Evolutionary conservation across 2,888 invertebrate genomes (phyloP).

Genomic region (Exephanes ischioxanthus): DNA sequence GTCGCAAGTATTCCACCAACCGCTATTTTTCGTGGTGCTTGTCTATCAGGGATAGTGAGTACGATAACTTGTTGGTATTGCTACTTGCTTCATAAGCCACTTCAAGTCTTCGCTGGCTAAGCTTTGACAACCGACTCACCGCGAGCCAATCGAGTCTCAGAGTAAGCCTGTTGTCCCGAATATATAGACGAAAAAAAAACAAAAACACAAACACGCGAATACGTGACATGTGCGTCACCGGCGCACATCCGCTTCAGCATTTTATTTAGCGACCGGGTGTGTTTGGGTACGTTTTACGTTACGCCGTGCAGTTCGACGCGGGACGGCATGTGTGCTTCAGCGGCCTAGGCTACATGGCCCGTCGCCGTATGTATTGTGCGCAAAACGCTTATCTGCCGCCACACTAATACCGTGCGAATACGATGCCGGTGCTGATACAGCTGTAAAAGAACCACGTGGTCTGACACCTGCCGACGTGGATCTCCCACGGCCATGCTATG

Average conservation of each 20-base stretch:
- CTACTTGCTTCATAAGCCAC: background rate
- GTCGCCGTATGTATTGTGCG: background rate
- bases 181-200: background rate
- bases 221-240: conserved; percentile 31
- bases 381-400: background rate
- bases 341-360: background rate
- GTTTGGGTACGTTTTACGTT: background rate
- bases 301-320: background rate
- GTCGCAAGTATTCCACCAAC: too few relatives aligned
- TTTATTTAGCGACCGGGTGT: conserved; percentile 36
- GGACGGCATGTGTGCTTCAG: background rate
- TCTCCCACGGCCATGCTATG: background rate
- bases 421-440: background rate
- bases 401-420: background rate
- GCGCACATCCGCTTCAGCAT: conserved; percentile 22
- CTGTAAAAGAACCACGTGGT: conserved; percentile 19
- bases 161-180: background rate
- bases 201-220: background rate
- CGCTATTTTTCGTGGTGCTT: too few relatives aligned
- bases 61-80: too few relatives aligned
- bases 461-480: conserved; percentile 29
- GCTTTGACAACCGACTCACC: background rate
- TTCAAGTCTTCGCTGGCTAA: background rate
- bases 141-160: background rate
- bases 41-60: too few relatives aligned